Percentiles rank a stretch among this genome's conserved stretches.
These are phyloP conservation scores for Zaprionus capensis DNA, from an alignment of 1,140 invertebrate species.

Conservation along the genomic window DNA sequence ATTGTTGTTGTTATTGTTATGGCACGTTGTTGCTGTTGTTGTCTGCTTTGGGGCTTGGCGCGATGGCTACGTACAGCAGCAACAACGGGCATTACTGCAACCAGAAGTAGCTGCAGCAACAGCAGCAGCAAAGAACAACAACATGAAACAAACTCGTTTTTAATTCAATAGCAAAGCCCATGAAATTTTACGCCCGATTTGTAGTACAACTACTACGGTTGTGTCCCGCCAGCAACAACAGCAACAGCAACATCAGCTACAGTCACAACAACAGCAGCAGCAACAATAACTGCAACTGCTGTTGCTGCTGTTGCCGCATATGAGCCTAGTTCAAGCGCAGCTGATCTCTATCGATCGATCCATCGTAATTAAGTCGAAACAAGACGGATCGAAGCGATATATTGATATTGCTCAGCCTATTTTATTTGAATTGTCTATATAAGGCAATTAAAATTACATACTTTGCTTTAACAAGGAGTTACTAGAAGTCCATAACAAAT, in stretches of 20 bases:
- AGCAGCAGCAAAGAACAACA: slow-evolving; percentile 44
- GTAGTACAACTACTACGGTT: slow-evolving; percentile 82
- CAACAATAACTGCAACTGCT: slow-evolving; percentile 28
- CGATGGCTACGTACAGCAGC: slow-evolving; percentile 28
- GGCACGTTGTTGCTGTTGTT: slow-evolving; percentile 51
- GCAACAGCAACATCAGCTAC: slow-evolving; percentile 19
- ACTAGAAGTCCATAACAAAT: too few species aligned
- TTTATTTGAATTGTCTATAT: too few species aligned
- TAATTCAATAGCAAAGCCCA: slow-evolving; percentile 83
- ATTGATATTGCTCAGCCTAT: neutral
- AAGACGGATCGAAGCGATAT: neutral
- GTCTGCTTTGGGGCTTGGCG: slow-evolving; percentile 65
- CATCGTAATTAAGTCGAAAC: slow-evolving; percentile 19
- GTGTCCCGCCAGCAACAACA: slow-evolving; percentile 49
- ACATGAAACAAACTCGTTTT: slow-evolving; percentile 75
- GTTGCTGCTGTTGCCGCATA: slow-evolving; percentile 4
- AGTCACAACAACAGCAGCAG: slow-evolving; percentile 20
- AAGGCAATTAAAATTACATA: too few species aligned
- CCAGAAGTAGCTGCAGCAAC: slow-evolving; percentile 58
- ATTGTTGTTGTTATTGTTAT: slow-evolving; percentile 29
- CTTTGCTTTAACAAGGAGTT: too few species aligned
- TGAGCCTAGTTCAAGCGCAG: slow-evolving; percentile 42
- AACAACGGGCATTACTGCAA: slow-evolving; percentile 56
- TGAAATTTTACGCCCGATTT: slow-evolving; percentile 84
- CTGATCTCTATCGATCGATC: slow-evolving; percentile 44